Percentiles rank a stretch among this genome's conserved stretches.
phyloP scores from a whole-genome alignment of 2,797 vertebrate genomes.

The Onychomys leucogaster region DNA sequence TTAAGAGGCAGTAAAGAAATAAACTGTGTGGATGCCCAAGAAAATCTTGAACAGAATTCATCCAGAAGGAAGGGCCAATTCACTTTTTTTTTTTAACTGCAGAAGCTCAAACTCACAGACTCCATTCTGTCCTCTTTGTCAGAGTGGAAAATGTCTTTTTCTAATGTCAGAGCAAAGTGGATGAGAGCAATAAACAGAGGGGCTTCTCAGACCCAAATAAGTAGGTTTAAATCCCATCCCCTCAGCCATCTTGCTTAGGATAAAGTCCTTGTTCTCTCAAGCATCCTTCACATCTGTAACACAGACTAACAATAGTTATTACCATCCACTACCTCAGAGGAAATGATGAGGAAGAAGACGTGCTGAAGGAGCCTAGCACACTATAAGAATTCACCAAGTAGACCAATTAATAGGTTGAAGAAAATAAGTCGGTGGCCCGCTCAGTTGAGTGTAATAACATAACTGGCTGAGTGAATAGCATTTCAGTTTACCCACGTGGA shows the following conservation, averaged over 20 bases:
- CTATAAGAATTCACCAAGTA: not conserved
- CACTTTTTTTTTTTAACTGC: not conserved
- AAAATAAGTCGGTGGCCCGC: not conserved
- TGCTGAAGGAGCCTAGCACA: not conserved
- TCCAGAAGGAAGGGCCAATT: not conserved
- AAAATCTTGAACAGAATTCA: slow-evolving; percentile 25
- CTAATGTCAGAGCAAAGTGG: not conserved
- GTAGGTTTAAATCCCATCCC: slow-evolving; percentile 26
- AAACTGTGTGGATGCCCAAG: not conserved
- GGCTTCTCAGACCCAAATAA: slow-evolving; percentile 13
- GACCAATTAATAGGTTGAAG: slow-evolving; percentile 27
- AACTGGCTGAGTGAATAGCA: not conserved
- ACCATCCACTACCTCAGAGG: not conserved
- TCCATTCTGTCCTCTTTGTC: not conserved
- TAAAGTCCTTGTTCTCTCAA: slow-evolving; percentile 53
- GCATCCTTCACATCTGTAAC: slow-evolving; percentile 6
- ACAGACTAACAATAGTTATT: slow-evolving; percentile 32
- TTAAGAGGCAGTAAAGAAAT: slow-evolving; percentile 16
- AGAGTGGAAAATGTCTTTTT: slow-evolving; percentile 2
- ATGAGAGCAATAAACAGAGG: not conserved
- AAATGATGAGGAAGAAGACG: not conserved
- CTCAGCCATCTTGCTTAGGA: not conserved
- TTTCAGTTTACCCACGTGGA: not conserved
- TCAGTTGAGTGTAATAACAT: slow-evolving; percentile 36
- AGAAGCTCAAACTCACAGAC: not conserved